Conservation (phyloP, 2,888 invertebrate genomes). For the Pegoplata infirma region DNA sequence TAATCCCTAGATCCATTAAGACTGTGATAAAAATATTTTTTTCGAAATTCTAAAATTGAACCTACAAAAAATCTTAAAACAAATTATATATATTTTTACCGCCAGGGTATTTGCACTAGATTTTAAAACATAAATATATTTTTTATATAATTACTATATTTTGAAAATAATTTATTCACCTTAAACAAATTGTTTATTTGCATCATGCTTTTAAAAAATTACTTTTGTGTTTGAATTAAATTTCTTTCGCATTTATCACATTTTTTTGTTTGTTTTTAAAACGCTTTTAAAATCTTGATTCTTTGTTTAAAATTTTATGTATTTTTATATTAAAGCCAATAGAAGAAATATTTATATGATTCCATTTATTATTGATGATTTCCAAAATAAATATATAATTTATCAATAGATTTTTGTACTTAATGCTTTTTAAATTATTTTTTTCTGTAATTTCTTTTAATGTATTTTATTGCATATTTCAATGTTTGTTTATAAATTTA, state of each 20-base stretch:
- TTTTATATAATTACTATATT: not conserved
- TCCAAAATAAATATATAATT: conserved; percentile 1
- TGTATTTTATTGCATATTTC: conserved; percentile 45
- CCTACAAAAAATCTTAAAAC: not conserved
- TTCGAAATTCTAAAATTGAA: too few relatives aligned
- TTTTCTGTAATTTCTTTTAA: conserved; percentile 21
- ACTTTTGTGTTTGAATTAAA: not conserved
- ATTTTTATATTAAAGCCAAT: conserved; percentile 6
- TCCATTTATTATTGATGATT: conserved; percentile 55
- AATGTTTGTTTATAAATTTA: conserved; percentile 47
- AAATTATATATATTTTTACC: not conserved
- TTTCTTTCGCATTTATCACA: conserved; percentile 39
- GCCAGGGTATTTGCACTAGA: conserved; percentile 17
- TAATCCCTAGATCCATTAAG: too few relatives aligned
- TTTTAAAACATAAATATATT: not conserved
- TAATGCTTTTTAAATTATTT: conserved; percentile 37
- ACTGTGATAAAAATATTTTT: too few relatives aligned
- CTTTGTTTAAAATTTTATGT: not conserved
- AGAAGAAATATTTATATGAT: conserved; percentile 39
- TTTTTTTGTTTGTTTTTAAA: conserved; percentile 21
- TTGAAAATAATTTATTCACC: not conserved
- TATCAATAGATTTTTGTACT: conserved; percentile 41
- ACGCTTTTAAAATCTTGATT: conserved; percentile 13
- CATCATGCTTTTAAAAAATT: not conserved
- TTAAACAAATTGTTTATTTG: too few relatives aligned